Conservation (phyloP, 2,113 vertebrate genomes). For the Chaetura pelagica region DNA sequence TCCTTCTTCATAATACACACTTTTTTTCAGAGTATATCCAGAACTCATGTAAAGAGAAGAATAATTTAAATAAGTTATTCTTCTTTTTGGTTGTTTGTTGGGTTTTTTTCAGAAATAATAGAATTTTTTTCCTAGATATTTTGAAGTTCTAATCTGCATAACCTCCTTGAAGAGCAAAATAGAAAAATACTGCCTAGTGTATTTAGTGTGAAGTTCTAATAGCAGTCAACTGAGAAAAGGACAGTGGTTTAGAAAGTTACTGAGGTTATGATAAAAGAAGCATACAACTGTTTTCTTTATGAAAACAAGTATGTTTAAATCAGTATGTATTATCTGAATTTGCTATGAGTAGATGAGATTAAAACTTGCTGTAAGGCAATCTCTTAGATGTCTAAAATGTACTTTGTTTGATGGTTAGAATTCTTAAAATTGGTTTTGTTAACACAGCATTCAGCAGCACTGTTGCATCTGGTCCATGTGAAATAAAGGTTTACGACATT, state of each 20-base stretch:
- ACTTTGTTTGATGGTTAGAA: not conserved
- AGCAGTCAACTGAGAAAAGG: not conserved
- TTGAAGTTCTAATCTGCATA: not conserved
- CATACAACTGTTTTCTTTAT: not conserved
- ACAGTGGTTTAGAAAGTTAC: not conserved
- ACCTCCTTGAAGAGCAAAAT: not conserved
- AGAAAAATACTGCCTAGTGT: not conserved
- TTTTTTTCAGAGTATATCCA: not conserved
- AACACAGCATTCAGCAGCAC: not conserved
- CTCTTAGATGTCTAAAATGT: not conserved
- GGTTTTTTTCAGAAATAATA: not conserved
- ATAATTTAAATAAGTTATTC: accelerated
- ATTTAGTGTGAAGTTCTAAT: not conserved
- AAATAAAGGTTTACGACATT: not conserved
- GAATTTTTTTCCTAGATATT: not conserved
- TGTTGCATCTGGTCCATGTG: not conserved
- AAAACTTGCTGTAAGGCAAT: not conserved
- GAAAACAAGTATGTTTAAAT: slow-evolving; percentile 16
- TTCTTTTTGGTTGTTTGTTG: no score
- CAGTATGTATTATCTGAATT: not conserved
- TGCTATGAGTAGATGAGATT: not conserved
- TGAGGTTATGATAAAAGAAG: not conserved
- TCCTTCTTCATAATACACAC: not conserved
- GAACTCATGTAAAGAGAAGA: not conserved
- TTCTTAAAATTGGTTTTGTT: not conserved